phyloP scores from a whole-genome alignment of 2,113 vertebrate species.

The Gymnarchus niloticus region DNA sequence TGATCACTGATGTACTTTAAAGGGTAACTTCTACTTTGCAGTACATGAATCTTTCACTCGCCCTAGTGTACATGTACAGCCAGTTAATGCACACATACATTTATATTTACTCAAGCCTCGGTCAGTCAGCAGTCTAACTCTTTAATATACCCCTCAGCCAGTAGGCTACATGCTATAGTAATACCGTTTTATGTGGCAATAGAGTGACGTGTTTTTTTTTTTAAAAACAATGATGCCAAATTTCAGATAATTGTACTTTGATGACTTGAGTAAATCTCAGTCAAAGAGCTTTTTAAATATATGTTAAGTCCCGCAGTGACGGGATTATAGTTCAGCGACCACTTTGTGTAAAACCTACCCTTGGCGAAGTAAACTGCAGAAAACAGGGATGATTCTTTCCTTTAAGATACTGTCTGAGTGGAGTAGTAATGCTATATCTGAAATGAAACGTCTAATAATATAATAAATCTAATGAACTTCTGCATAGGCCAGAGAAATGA shows the following conservation, averaged over 20 bases:
- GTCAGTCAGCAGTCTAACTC: too few relatives aligned
- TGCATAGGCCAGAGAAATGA: neutral
- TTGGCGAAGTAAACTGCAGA: neutral
- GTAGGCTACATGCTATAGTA: too few relatives aligned
- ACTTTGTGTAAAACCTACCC: neutral
- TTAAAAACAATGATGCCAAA: neutral
- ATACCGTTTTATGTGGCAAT: too few relatives aligned
- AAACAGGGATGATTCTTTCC: neutral
- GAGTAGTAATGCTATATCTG: neutral
- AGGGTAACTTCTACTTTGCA: neutral
- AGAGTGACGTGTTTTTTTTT: too few relatives aligned
- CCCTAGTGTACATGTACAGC: neutral
- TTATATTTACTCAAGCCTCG: too few relatives aligned
- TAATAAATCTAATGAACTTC: neutral
- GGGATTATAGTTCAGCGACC: too few relatives aligned
- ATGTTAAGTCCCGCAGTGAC: too few relatives aligned
- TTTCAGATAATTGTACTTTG: neutral
- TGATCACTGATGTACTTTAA: neutral
- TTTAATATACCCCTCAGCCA: too few relatives aligned
- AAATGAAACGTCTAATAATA: neutral
- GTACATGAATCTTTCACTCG: neutral
- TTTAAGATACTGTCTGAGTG: neutral
- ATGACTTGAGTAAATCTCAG: neutral
- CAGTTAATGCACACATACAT: neutral
- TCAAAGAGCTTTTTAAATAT: too few relatives aligned